Evolutionary conservation across 2,113 vertebrate genomes (phyloP), one percentile per base, ranked within the genome.

Genomic region (Fulmarus glacialis): DNA sequence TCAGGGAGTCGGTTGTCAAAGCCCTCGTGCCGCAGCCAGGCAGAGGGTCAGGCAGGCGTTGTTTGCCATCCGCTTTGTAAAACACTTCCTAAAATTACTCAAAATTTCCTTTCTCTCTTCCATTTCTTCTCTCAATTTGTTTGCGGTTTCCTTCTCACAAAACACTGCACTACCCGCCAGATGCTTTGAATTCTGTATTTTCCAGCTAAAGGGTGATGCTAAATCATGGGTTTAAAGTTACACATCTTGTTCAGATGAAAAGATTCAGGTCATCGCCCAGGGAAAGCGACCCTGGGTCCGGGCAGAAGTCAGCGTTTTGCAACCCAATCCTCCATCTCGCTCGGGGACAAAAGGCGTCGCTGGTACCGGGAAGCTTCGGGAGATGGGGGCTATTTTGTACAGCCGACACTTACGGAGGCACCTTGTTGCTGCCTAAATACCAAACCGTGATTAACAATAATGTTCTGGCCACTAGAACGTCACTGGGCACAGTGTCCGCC

Each of bases 21-120:
- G 93, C 84, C 92, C 91, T 6, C 0, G 58, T 64, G 77, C 92
- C 1, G 29, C 87, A 72, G 89, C 36, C 67, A 52, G 95, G 79
- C 74, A 12, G 71, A 10, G 92, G 97, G 93, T 94, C 82, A 80
- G 93, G 78, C 89, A 32, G 81, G 70, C 4, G 3, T 8, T 63
- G 73, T 64, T 96, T 55, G 53, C 91, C 90, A 50, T 42, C 74
- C 47, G 38, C 85, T 90, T 82, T 47, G 40, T 30, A 17, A 84
- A 74, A 60, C 73, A 59, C 81, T 87, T 75, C 74, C 92, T 38
- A 27, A 45, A 73, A 55, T 80, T 16, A 55, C 90, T 91, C 81
- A 59, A 4, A 50, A 79, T 72, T 82, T 78, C 87, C 89, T 52
- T 84, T 50, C 90, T 90, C 74, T 85, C 58, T 36, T 32, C 92